These are phyloP conservation scores for Lissocephala sabroskyi DNA, from an alignment of 2,888 invertebrate species.

Conservation along the genomic window DNA sequence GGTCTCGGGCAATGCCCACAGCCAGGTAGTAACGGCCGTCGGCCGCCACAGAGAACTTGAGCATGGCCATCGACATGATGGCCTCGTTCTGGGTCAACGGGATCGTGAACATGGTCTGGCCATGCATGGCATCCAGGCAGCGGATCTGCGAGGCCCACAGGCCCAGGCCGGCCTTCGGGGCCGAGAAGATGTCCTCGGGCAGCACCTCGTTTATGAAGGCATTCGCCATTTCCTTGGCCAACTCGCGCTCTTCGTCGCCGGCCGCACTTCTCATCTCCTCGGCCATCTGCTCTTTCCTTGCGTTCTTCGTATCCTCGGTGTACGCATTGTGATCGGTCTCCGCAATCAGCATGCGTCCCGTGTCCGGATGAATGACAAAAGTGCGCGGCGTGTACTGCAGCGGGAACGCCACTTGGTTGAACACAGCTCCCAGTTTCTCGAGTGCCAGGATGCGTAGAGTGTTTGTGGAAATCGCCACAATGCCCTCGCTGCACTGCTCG, in stretches of 20 bases:
- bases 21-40: constrained; percentile 77
- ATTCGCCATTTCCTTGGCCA: constrained; percentile 98
- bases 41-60: constrained; percentile 80
- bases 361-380: constrained; percentile 93
- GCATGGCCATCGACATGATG: constrained; percentile 88
- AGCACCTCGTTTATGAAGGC: constrained; percentile 95
- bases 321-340: constrained; percentile 99
- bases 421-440: constrained; percentile 98
- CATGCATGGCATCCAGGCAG: constrained; percentile 88
- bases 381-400: constrained; percentile 96
- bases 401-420: constrained; percentile 95
- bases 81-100: constrained; percentile 97
- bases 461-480: constrained; percentile 98
- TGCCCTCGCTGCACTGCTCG: constrained; percentile 99
- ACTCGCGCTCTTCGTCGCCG: constrained; percentile 93
- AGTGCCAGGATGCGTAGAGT: constrained; percentile 96
- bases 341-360: constrained; percentile 89
- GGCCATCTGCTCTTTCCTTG: constrained; percentile 94
- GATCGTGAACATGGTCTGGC: constrained; percentile 83
- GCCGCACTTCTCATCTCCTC: constrained; percentile 99
- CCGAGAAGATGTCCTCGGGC: constrained; percentile 94
- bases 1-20: constrained; percentile 93
- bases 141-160: constrained; percentile 96
- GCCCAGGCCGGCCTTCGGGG: constrained; percentile 95
- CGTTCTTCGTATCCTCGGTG: constrained; percentile 96